Base-by-base conservation (phyloP, 2,113 vertebrate species). In the Seriola quinqueradiata region DNA sequence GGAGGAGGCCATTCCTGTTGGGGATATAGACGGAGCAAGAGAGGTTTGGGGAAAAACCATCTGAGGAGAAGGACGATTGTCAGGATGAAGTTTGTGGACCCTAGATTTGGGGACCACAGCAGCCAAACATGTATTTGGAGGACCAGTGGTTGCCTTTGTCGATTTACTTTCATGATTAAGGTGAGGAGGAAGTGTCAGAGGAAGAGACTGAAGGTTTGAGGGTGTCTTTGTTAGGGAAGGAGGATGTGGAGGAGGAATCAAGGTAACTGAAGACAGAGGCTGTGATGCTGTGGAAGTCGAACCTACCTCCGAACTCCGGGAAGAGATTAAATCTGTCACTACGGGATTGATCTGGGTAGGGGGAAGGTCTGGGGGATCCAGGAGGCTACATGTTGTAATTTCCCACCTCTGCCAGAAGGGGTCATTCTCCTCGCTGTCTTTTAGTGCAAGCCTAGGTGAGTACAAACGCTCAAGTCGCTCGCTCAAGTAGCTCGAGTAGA, bases 341-440 rank as follows among this genome's bases (percentile, higher is more conserved):
- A 86, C 16, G 2, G 68, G 80, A 16, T 3, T 38, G 55, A 6
- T 52, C n/a, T 61, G 69, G 77, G 23, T 13, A n/a, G 32, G 63
- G 82, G 57, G 65, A 16, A 67, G 50, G 25, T 84, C 59, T 81
- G 75, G 65, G 58, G 25, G 70, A 16, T 72, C 75, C 25, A 13
- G 63, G 66, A 42, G 17, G 44, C 72, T 80, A 81, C n/a, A 80
- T 78, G 75, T 40, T 76, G 64, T 44, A 67, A 54, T 80, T 76
- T 96, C 96, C 95, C 96, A 98, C 97, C 97, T 98, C 95, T 96
- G 96, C 97, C 97, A 98, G 94, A 98, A 98, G 88, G 97, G 97
- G 90, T 98, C 97, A 67, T 95, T 95, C 57, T 98, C 97, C 90
- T 97, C 96, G 68, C 69, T 64, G 61, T 94, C 96, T 91, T 85